Evolutionary conservation across 2,797 vertebrate genomes (phyloP).

Genomic region (Sebastes steindachneri): DNA sequence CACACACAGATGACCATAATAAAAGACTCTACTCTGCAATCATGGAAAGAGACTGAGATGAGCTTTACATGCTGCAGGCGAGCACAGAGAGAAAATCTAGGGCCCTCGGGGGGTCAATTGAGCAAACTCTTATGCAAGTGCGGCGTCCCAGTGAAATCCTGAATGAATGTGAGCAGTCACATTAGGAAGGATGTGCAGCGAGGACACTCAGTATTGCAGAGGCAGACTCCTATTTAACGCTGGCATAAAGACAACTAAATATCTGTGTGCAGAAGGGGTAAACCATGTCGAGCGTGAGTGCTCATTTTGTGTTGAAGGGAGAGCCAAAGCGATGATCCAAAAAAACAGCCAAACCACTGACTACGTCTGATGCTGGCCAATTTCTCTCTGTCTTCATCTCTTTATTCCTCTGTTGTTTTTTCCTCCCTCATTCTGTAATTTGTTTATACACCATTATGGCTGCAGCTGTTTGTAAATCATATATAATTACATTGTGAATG

Average conservation of each 20-base stretch:
- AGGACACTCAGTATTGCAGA: constrained; percentile 44
- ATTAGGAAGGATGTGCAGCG: constrained; percentile 33
- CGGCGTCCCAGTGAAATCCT: constrained; percentile 15
- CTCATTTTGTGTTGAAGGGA: constrained; percentile 56
- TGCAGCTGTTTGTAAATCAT: constrained; percentile 82
- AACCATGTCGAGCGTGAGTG: constrained; percentile 55
- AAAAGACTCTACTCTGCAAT: not conserved
- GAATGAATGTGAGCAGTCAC: constrained; percentile 36
- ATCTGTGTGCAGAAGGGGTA: constrained; percentile 60
- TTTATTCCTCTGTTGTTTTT: constrained; percentile 50
- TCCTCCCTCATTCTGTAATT: constrained; percentile 62
- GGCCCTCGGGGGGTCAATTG: constrained; percentile 21
- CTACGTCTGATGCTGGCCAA: constrained; percentile 57
- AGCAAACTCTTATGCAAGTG: constrained; percentile 11
- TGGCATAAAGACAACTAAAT: constrained; percentile 61
- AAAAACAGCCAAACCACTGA: constrained; percentile 63
- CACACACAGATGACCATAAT: not conserved
- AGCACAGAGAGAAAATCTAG: constrained; percentile 10
- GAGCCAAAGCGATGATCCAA: constrained; percentile 66
- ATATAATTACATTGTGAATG: constrained; percentile 79
- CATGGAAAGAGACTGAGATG: not conserved
- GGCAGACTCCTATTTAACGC: constrained; percentile 48
- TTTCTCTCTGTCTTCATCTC: constrained; percentile 65
- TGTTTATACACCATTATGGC: constrained; percentile 76
- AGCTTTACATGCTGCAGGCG: constrained; percentile 16